These are phyloP conservation scores for Gallinago nigripennis DNA, from an alignment of 2,797 vertebrate genomes.

Conservation along the genomic window DNA sequence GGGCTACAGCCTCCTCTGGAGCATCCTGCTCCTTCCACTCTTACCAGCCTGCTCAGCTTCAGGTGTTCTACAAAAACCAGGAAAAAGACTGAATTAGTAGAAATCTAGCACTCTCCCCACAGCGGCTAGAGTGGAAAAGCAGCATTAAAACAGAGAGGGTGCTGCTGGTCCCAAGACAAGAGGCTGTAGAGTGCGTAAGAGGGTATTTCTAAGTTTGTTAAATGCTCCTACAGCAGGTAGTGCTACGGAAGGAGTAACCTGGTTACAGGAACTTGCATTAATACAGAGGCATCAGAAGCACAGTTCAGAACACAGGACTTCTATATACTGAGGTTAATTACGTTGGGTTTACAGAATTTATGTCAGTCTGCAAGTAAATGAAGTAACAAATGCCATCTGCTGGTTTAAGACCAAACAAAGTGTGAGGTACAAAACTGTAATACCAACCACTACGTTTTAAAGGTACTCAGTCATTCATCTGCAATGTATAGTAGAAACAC, in stretches of 20 bases:
- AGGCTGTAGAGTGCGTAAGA: accelerated
- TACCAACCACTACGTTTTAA: not conserved
- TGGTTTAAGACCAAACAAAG: not conserved
- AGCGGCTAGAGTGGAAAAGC: not conserved
- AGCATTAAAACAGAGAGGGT: not conserved
- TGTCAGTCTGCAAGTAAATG: not conserved
- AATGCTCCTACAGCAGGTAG: not conserved
- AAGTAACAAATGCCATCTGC: not conserved
- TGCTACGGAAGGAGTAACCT: not conserved
- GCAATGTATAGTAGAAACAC: not conserved
- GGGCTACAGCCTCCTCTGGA: not conserved
- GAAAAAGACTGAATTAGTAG: not conserved
- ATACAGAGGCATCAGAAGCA: not conserved
- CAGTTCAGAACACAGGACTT: not conserved
- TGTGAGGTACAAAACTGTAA: not conserved
- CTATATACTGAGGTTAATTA: not conserved
- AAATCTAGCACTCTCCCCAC: not conserved
- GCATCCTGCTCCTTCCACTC: not conserved
- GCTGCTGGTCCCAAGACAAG: not conserved
- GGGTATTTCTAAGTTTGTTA: not conserved
- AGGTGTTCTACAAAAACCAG: not conserved
- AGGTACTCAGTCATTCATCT: not conserved
- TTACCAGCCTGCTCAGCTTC: not conserved
- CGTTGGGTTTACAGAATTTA: not conserved
- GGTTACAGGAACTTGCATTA: not conserved